These are phyloP conservation scores for Sander vitreus DNA, from an alignment of 2,113 vertebrate genomes.

Conservation along the genomic window DNA sequence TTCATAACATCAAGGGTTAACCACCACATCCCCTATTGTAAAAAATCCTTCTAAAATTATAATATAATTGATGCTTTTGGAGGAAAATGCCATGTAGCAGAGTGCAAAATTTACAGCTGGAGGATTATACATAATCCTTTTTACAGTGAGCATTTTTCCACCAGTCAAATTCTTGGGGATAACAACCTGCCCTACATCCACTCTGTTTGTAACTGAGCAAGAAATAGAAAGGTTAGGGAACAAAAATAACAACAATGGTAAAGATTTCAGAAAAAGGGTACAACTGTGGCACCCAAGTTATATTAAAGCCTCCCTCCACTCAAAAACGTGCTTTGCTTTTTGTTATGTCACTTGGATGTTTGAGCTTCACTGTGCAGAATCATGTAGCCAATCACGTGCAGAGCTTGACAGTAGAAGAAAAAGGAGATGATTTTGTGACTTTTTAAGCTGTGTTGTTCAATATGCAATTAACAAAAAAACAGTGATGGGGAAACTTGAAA, in stretches of 20 bases:
- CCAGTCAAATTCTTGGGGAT: slow-evolving; percentile 36
- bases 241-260: background rate
- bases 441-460: background rate
- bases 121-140: slow-evolving; percentile 63
- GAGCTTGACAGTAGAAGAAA: background rate
- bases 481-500: background rate
- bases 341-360: background rate
- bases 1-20: background rate
- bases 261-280: background rate
- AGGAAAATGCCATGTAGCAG: background rate
- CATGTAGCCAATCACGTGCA: background rate
- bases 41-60: background rate
- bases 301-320: background rate
- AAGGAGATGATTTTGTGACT: background rate
- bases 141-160: slow-evolving; percentile 36
- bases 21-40: background rate
- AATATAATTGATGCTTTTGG: background rate
- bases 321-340: too few species aligned
- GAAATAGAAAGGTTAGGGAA: background rate
- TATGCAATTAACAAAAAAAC: background rate
- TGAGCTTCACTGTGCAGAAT: background rate
- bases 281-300: background rate
- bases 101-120: slow-evolving; percentile 16
- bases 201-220: background rate
- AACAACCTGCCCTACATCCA: slow-evolving; percentile 23